Evolutionary conservation across 2,797 vertebrate species (phyloP).

Genomic region (Discoglossus pictus): DNA sequence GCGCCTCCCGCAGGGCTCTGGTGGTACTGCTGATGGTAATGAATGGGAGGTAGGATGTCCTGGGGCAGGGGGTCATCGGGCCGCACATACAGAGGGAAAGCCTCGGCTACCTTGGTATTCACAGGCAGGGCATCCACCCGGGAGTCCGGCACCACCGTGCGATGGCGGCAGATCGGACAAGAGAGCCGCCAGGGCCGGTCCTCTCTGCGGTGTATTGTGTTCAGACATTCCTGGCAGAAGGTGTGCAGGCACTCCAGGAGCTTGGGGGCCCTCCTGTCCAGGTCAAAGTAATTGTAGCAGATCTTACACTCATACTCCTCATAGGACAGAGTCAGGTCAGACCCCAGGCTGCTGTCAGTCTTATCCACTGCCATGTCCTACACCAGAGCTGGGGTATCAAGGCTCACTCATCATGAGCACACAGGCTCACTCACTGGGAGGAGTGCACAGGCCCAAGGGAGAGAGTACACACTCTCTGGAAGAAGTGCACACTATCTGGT

Average conservation of each 20-base stretch:
- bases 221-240: conserved; percentile 92
- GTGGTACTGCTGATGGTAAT: conserved; percentile 62
- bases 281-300: conserved; percentile 94
- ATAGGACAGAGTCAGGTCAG: conserved; percentile 61
- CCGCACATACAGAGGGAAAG: conserved; percentile 83
- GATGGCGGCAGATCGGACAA: conserved; percentile 90
- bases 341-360: conserved; percentile 37
- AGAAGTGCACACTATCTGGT: no score
- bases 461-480: no score
- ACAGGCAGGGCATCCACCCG: conserved; percentile 85
- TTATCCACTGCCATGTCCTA: conserved; percentile 72
- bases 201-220: conserved; percentile 87
- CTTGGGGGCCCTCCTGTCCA: conserved; percentile 87
- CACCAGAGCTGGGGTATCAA: no score
- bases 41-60: conserved; percentile 80
- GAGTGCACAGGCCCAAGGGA: no score
- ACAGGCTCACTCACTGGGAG: no score
- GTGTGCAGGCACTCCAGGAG: conserved; percentile 93
- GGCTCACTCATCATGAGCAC: no score
- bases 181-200: conserved; percentile 72
- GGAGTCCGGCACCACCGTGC: conserved; percentile 87
- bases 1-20: conserved; percentile 69
- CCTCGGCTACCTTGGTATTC: conserved; percentile 90
- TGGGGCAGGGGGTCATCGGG: conserved; percentile 84
- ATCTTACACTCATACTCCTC: conserved; percentile 95